Evolutionary conservation across 1,140 invertebrate genomes (phyloP).

Genomic region (Araneus ventricosus): DNA sequence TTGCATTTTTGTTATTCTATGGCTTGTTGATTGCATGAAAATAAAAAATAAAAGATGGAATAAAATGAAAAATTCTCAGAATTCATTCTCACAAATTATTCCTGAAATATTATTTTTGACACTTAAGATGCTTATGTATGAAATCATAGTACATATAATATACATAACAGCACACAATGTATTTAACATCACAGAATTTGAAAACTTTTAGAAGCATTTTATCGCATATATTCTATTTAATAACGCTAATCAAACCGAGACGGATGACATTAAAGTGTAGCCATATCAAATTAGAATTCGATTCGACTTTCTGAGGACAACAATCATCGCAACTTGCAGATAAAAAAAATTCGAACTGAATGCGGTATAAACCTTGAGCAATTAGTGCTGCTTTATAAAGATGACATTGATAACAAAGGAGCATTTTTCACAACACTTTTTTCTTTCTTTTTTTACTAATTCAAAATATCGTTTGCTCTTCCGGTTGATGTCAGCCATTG

Average conservation of each 20-base stretch:
- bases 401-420: constrained; percentile 52
- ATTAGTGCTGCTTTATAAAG: constrained; percentile 25
- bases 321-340: not conserved
- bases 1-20: too few species aligned
- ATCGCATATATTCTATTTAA: not conserved
- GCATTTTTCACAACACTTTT: not conserved
- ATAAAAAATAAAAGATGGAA: too few species aligned
- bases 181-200: not conserved
- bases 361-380: constrained; percentile 38
- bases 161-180: too few species aligned
- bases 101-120: too few species aligned
- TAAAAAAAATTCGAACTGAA: not conserved
- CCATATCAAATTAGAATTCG: not conserved
- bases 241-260: not conserved
- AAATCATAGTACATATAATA: too few species aligned
- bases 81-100: too few species aligned
- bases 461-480: constrained; percentile 15
- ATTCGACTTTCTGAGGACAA: not conserved
- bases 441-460: constrained; percentile 13
- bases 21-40: too few species aligned
- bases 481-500: constrained; percentile 47
- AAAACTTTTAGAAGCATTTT: not conserved
- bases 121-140: too few species aligned
- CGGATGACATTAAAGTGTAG: not conserved
- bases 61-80: too few species aligned